Percentiles rank a stretch among this genome's conserved stretches.
Conservation (phyloP, 2,888 invertebrate genomes). For the Falcaria lacertinaria region DNA sequence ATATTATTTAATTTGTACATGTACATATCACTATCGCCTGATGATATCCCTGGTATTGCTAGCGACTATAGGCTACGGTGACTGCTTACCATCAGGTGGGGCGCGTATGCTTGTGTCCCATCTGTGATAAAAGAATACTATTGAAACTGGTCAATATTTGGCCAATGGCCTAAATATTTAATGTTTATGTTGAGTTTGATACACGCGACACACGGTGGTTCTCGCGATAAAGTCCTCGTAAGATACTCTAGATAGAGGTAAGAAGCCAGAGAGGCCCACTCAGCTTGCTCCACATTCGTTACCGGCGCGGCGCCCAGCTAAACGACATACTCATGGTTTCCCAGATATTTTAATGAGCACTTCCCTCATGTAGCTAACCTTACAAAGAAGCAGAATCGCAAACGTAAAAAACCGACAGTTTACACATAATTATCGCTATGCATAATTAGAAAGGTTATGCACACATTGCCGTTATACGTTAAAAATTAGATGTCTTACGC, state of each 20-base stretch:
- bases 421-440: conserved; percentile 2
- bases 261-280: conserved; percentile 36
- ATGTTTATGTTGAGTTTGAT: too few species aligned
- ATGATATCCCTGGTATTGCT: too few species aligned
- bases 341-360: conserved; percentile 50
- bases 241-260: conserved; percentile 19
- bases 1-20: too few species aligned
- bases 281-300: conserved; percentile 44
- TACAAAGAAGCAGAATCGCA: conserved; percentile 15
- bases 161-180: too few species aligned
- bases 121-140: too few species aligned
- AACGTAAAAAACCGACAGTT: conserved; percentile 1
- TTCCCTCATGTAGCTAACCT: conserved; percentile 18
- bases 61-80: too few species aligned
- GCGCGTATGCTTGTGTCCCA: too few species aligned
- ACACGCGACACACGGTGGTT: neutral
- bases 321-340: conserved; percentile 27
- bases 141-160: too few species aligned
- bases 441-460: neutral
- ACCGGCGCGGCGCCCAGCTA: conserved; percentile 31
- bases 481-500: conserved; percentile 27
- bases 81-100: too few species aligned
- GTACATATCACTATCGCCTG: too few species aligned
- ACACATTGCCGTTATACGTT: neutral
- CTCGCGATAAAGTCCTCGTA: neutral